Evolutionary conservation across 2,113 vertebrate genomes (phyloP), one percentile per base, ranked within the genome.

Genomic region (Phalacrocorax carbo): DNA sequence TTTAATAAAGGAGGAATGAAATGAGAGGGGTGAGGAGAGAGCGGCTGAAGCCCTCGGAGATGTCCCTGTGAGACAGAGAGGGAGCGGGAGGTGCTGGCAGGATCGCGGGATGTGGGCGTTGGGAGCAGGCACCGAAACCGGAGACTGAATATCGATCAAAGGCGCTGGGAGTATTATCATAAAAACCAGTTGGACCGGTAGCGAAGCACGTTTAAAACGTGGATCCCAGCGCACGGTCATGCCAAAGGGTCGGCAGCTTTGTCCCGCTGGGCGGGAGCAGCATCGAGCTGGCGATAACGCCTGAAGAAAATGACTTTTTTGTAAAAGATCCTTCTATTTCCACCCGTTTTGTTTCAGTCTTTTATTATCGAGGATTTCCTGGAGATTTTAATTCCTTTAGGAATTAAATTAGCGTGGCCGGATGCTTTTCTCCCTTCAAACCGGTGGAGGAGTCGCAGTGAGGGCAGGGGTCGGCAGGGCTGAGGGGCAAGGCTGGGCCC

Each of bases 41-140:
- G 22, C 0, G 0, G 27, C 55, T 58, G 42, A 46, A 75, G 32
- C 55, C 76, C 44, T 26, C 1, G 1, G 69, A 76, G n/a, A 9
- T 7, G 17, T 14, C 27, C 30, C 55, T 0, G 0, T 8, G 88
- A 78, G 44, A 20, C 0, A 5, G 13, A 58, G 38, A 2, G 6
- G 29, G 57, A 72, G 51, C 86, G 12, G 89, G 30, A n/a, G 70
- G 0, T 11, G 15, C 3, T 4, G 2, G n/a, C 0, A 4, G 58
- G 84, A 61, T 1, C 0, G 2, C 4, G 9, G 78, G 27, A 38
- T 10, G 61, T 13, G 82, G 66, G n/a, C 36, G 88, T 48, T 61
- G 91, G 73, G 82, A 34, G 34, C 26, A 42, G 89, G 55, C 70
- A 75, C 40, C 2, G 86, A 91, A 94, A 95, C 79, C 1, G 13